phyloP scores from a whole-genome alignment of 2,113 vertebrate genomes.

The Delphinus delphis region DNA sequence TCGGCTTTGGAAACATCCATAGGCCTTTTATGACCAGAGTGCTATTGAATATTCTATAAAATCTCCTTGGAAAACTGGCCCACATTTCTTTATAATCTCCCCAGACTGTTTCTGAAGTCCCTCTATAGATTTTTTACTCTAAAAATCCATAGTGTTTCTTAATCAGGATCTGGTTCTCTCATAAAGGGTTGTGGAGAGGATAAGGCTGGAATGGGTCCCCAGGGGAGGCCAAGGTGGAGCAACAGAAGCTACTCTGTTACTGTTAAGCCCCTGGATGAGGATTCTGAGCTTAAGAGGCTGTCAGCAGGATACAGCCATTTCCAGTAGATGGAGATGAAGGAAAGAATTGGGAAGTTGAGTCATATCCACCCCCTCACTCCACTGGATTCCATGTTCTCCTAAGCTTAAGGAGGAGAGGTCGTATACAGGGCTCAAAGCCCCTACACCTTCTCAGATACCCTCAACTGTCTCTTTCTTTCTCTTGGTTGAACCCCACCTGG shows the following conservation, averaged over 20 bases:
- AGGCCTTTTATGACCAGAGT: conserved; percentile 68
- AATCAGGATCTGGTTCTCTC: conserved; percentile 58
- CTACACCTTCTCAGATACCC: neutral
- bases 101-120: conserved; percentile 69
- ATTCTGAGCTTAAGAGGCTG: neutral
- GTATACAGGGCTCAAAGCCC: no score
- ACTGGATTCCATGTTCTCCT: neutral
- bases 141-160: conserved; percentile 69
- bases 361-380: neutral
- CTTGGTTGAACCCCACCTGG: neutral
- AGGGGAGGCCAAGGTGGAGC: conserved; percentile 3
- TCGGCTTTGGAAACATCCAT: conserved; percentile 53
- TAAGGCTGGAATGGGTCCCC: conserved; percentile 43
- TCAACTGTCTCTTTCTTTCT: neutral
- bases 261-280: conserved; percentile 9
- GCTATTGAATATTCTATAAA: conserved; percentile 77
- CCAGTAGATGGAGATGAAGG: neutral
- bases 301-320: conserved; percentile 40
- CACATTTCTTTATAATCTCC: conserved; percentile 74
- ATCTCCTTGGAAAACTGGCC: conserved; percentile 65
- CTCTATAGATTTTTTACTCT: conserved; percentile 75
- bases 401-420: neutral
- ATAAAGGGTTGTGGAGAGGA: conserved; percentile 61
- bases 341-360: neutral
- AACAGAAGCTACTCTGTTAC: neutral